Conservation (phyloP, 2,888 invertebrate genomes). For the Tuta absoluta region DNA sequence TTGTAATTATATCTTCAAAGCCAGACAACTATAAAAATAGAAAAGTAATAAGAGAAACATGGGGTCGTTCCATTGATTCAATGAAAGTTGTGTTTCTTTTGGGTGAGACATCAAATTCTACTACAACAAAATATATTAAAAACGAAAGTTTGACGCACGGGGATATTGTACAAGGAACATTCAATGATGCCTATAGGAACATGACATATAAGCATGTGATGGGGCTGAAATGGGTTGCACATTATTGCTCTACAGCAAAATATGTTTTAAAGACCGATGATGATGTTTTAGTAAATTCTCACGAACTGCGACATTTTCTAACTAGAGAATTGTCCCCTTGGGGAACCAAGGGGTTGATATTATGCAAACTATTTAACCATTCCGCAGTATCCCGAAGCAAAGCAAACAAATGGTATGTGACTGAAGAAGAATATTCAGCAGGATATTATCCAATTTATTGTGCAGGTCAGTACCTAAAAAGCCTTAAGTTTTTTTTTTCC, state of each 20-base stretch:
- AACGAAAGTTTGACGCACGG: conserved; percentile 80
- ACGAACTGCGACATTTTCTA: conserved; percentile 81
- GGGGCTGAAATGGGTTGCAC: conserved; percentile 88
- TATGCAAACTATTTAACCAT: conserved; percentile 80
- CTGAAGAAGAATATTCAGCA: conserved; percentile 83
- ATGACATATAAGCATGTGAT: conserved; percentile 93
- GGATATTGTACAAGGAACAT: conserved; percentile 89
- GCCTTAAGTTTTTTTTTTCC: background rate
- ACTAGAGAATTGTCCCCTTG: conserved; percentile 80
- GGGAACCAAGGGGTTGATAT: conserved; percentile 82
- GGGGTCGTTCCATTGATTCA: conserved; percentile 82
- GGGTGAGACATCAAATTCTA: conserved; percentile 65
- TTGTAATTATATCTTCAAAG: conserved; percentile 86
- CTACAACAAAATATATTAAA: conserved; percentile 72
- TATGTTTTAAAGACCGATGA: conserved; percentile 88
- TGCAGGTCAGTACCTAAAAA: conserved; percentile 73
- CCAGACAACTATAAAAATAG: conserved; percentile 84
- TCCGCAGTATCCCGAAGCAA: conserved; percentile 82
- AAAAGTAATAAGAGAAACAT: conserved; percentile 86
- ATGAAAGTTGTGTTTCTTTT: conserved; percentile 85
- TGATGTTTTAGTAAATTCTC: conserved; percentile 87
- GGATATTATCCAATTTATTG: conserved; percentile 88
- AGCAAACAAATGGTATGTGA: conserved; percentile 89
- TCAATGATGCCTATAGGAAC: conserved; percentile 89
- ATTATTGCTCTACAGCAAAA: conserved; percentile 85